Evolutionary conservation across 37 sponge, comb jelly and placozoan genomes (phyloP), one percentile per base, ranked within the genome.

Genomic region (Bolinopsis microptera): DNA sequence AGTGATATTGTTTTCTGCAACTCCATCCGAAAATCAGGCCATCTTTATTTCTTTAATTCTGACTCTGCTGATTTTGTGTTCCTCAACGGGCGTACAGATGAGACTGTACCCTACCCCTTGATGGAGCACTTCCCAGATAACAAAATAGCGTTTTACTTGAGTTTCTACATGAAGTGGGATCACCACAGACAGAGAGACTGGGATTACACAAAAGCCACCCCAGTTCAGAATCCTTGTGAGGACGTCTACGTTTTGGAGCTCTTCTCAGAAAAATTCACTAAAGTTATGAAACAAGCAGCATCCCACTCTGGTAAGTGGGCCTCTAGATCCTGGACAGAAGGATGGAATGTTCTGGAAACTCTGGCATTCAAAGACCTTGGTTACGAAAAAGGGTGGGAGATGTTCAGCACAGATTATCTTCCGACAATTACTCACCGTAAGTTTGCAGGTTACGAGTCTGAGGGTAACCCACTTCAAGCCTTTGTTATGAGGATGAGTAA

Each of bases 291-390:
- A 5, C 21, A 21, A 32, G 80, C 80, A 16, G 80, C 80, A 22
- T 32, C 32, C 9, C 33, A 34, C 27, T 35, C 36, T 5, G 22
- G 1, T 34, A 77, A 35, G 1, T 77, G 80, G 80, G 37, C 33
- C 2, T 77, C 32, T 32, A 77, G 32, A 34, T 21, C 9, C 27
- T 77, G 80, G 80, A 32, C 16, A 3, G 32, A 33, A 32, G 80
- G 80, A 77, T 77, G 80, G 80, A 36, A 31, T 77, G 37, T 77
- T 31, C 80, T 77, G 27, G 80, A 77, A 22, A 77, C 80, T 21
- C 33, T 77, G 22, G 1, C 80, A 1, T 32, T 77, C 21, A 21
- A 32, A 77, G 80, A 77, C 37, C 16, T 77, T 16, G 80, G 80
- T 8, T 77, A 33, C 32, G 36, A 77, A 5, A 18, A 28, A 32